Evolutionary conservation across 2,113 vertebrate genomes (phyloP).

Genomic region (Deroptyus accipitrinus): DNA sequence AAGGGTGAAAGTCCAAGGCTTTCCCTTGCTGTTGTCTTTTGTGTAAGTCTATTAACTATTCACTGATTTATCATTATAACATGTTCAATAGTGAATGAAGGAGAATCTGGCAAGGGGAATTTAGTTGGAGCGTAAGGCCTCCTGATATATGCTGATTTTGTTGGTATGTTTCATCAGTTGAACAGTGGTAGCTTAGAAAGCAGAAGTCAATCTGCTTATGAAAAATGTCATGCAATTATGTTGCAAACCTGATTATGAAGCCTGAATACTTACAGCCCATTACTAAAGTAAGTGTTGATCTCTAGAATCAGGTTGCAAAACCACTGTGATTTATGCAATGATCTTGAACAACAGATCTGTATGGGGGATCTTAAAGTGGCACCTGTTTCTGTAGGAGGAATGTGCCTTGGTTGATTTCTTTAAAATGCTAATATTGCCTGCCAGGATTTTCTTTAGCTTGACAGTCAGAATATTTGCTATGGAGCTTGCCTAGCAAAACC

Average conservation of each 20-base stretch:
- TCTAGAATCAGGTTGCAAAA: neutral
- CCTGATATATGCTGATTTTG: slow-evolving; percentile 54
- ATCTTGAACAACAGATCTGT: neutral
- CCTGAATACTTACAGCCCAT: neutral
- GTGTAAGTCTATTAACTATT: neutral
- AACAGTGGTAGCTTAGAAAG: slow-evolving; percentile 8
- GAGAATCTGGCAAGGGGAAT: slow-evolving; percentile 20
- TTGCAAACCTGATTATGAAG: neutral
- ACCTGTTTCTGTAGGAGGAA: neutral
- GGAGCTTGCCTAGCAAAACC: neutral
- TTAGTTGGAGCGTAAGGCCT: neutral
- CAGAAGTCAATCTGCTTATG: slow-evolving; percentile 27
- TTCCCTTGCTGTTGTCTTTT: slow-evolving; percentile 3
- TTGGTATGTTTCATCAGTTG: slow-evolving; percentile 30
- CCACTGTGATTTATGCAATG: neutral
- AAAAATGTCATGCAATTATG: neutral
- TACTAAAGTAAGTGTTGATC: neutral
- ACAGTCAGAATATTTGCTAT: neutral
- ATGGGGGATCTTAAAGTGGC: neutral
- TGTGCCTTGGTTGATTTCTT: neutral
- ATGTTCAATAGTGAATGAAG: slow-evolving; percentile 43
- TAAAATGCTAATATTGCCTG: neutral
- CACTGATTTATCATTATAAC: neutral
- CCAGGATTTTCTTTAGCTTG: neutral
- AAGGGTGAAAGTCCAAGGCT: slow-evolving; percentile 1